These are phyloP conservation scores for Laterallus jamaicensis DNA, from an alignment of 2,113 vertebrate species.

Conservation along the genomic window DNA sequence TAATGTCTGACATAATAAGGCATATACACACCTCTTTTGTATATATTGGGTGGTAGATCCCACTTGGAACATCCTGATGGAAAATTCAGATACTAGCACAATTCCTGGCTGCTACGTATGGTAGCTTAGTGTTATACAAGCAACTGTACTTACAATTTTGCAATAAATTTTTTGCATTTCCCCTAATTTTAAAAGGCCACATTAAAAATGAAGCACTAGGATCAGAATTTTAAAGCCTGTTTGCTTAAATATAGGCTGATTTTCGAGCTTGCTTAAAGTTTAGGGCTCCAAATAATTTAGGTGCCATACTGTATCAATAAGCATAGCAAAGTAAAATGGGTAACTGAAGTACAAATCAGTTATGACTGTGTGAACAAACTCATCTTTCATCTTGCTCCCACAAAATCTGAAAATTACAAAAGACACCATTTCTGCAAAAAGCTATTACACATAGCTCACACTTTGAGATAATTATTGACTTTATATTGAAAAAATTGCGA, in stretches of 20 bases:
- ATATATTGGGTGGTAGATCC: not conserved
- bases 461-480: not conserved
- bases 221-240: not conserved
- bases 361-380: not conserved
- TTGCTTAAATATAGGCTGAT: not conserved
- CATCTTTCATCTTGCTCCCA: not conserved
- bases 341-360: not conserved
- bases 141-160: not conserved
- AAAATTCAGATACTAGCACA: not conserved
- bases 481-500: not conserved
- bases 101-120: not conserved
- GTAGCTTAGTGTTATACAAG: not conserved
- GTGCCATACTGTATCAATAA: not conserved
- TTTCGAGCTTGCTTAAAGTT: not conserved
- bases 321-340: not conserved
- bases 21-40: not conserved
- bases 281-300: not conserved
- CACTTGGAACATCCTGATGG: not conserved
- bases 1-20: not conserved
- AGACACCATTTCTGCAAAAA: not conserved
- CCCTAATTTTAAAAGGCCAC: not conserved
- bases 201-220: not conserved
- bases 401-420: not conserved
- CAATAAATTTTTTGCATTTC: not conserved
- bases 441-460: not conserved